phyloP scores from a whole-genome alignment of 1,140 invertebrate genomes.

The Gryllus bimaculatus region DNA sequence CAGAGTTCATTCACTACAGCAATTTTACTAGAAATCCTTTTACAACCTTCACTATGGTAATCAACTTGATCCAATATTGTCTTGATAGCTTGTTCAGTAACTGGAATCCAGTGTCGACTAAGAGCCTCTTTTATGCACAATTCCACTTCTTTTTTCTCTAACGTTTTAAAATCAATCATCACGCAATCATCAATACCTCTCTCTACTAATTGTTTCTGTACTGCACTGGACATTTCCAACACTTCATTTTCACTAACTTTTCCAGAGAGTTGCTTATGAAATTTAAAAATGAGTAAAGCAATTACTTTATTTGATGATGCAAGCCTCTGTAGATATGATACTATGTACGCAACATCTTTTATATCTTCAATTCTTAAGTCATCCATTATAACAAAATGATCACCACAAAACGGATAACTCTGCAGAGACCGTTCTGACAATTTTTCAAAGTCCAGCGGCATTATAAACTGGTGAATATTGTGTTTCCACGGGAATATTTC shows the following conservation, averaged over 20 bases:
- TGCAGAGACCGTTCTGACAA: neutral
- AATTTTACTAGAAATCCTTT: constrained; percentile 6
- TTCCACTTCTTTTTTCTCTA: neutral
- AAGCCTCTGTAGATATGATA: neutral
- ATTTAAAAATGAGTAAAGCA: neutral
- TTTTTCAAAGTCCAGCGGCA: neutral
- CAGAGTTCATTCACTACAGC: neutral
- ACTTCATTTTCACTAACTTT: no score
- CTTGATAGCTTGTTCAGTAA: neutral
- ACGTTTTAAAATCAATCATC: neutral
- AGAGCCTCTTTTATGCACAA: constrained; percentile 7
- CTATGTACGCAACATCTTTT: neutral
- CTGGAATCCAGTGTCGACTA: neutral
- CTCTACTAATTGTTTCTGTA: no score
- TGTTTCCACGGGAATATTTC: neutral
- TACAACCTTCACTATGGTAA: constrained; percentile 8
- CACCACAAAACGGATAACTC: constrained; percentile 3
- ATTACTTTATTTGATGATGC: neutral
- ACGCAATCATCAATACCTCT: neutral
- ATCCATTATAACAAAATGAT: constrained; percentile 10
- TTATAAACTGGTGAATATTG: constrained; percentile 7
- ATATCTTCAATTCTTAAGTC: neutral
- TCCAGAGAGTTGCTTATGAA: neutral
- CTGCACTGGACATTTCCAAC: neutral
- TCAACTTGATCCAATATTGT: neutral